Conservation (phyloP, 2,888 invertebrate species). For the Brachyptera putata region DNA sequence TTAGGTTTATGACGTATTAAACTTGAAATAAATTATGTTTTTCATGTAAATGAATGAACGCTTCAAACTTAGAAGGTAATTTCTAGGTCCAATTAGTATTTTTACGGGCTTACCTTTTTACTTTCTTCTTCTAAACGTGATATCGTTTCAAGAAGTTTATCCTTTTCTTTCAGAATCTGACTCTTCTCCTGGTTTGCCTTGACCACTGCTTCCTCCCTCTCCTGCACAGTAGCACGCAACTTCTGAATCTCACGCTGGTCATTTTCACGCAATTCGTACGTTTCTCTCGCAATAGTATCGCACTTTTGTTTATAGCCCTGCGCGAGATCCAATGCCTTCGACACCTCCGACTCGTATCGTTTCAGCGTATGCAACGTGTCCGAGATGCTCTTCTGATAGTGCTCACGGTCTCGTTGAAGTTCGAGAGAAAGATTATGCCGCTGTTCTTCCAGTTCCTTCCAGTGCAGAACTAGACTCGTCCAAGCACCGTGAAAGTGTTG, state of each 20-base stretch:
- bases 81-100: no score
- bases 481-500: constrained; percentile 61
- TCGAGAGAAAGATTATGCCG: constrained; percentile 35
- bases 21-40: no score
- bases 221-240: neutral
- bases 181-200: constrained; percentile 43
- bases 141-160: constrained; percentile 41
- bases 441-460: constrained; percentile 39
- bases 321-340: constrained; percentile 65
- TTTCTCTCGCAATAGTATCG: constrained; percentile 51
- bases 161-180: constrained; percentile 43
- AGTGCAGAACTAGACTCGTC: constrained; percentile 48
- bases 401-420: constrained; percentile 45
- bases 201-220: constrained; percentile 15
- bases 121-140: constrained; percentile 46
- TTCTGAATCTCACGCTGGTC: neutral
- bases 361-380: constrained; percentile 49
- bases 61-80: no score
- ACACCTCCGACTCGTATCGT: constrained; percentile 65
- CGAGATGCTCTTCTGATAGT: constrained; percentile 48
- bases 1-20: no score
- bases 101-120: constrained; percentile 59
- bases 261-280: constrained; percentile 43
- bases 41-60: neutral
- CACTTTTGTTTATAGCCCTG: constrained; percentile 64